Percentiles rank a stretch among this genome's conserved stretches.
phyloP scores from a whole-genome alignment of 2,113 vertebrate species.

The Panthera uncia region DNA sequence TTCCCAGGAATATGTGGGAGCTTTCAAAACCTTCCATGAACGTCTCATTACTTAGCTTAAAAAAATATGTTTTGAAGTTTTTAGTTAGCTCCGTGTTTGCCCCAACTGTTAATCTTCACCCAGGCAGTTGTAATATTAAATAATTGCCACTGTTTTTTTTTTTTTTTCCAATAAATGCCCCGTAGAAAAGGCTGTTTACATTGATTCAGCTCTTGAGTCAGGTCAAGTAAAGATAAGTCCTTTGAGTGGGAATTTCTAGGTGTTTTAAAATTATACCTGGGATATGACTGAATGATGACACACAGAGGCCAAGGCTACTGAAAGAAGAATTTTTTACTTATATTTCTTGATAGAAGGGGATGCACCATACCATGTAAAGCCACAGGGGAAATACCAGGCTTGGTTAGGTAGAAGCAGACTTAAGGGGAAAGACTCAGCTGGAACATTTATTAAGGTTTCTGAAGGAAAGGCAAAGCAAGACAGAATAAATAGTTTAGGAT shows the following conservation, averaged over 20 bases:
- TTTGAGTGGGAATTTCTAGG: neutral
- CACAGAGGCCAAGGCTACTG: neutral
- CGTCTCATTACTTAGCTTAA: neutral
- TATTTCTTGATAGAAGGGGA: neutral
- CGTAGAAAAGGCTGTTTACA: neutral
- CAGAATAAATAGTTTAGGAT: neutral
- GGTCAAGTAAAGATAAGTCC: neutral
- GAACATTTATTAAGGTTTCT: neutral
- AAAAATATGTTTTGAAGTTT: neutral
- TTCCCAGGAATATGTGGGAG: neutral
- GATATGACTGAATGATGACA: neutral
- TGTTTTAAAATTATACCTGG: neutral
- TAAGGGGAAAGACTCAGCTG: neutral
- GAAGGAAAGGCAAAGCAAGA: neutral
- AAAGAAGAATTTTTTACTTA: neutral
- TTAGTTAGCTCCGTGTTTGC: neutral
- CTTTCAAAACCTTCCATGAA: neutral
- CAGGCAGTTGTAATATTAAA: neutral
- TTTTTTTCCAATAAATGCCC: neutral
- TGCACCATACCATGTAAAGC: neutral
- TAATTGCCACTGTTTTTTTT: neutral
- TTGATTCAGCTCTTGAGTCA: neutral
- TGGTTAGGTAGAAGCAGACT: neutral
- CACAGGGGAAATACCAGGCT: neutral
- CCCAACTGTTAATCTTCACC: neutral